A percentile compares a stretch with the other conserved stretches of the same genome.
These are phyloP conservation scores for Sparidentex hasta DNA, from an alignment of 2,797 vertebrate genomes.

Conservation along the genomic window DNA sequence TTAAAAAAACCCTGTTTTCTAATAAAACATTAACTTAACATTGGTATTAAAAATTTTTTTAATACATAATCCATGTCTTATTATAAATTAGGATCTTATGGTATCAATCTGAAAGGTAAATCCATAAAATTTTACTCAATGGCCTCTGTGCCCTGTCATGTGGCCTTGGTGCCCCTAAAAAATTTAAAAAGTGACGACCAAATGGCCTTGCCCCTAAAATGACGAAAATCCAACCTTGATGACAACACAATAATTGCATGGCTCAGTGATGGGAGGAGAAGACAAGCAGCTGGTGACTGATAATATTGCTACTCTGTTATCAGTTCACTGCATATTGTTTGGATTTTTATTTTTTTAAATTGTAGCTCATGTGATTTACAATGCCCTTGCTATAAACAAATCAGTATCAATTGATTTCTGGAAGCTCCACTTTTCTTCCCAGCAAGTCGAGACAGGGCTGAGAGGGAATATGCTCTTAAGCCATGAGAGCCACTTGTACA, in stretches of 20 bases:
- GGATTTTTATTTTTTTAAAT: not conserved
- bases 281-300: not conserved
- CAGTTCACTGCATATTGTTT: not conserved
- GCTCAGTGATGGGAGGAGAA: not conserved
- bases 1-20: too few species aligned
- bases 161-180: too few species aligned
- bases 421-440: conserved; percentile 18
- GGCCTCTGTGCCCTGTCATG: too few species aligned
- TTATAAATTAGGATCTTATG: too few species aligned
- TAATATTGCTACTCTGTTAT: not conserved
- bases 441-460: conserved; percentile 12
- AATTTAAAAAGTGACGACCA: too few species aligned
- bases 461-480: conserved; percentile 44
- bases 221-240: not conserved
- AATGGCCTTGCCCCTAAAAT: too few species aligned
- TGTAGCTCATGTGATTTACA: not conserved
- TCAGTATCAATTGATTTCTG: not conserved
- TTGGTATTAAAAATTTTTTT: too few species aligned
- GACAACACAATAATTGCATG: not conserved
- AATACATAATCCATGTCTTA: too few species aligned
- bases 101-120: too few species aligned
- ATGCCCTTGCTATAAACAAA: not conserved
- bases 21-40: too few species aligned
- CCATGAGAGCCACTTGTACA: conserved; percentile 46
- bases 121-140: too few species aligned